Conservation (phyloP, 2,113 vertebrate genomes). For the Noctilio leporinus region DNA sequence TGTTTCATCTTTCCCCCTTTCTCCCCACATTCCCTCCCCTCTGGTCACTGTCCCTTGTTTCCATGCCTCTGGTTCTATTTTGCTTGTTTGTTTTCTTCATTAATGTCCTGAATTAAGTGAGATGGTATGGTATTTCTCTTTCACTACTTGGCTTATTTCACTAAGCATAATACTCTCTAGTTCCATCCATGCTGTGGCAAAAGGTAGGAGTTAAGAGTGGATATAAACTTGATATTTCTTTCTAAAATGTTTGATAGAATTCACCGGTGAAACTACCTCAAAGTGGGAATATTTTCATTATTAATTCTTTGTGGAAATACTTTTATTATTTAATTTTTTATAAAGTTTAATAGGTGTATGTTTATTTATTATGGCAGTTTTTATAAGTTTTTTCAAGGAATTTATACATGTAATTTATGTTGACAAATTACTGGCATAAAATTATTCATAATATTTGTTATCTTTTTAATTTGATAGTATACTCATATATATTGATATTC, state of each 20-base stretch:
- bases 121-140: too few relatives aligned
- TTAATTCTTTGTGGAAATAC: neutral
- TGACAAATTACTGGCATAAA: neutral
- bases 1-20: too few relatives aligned
- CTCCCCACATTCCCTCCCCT: too few relatives aligned
- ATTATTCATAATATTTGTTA: neutral
- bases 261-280: neutral
- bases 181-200: too few relatives aligned
- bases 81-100: too few relatives aligned
- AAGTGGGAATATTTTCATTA: neutral
- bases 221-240: neutral
- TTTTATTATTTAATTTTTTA: neutral
- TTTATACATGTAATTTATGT: neutral
- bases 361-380: neutral
- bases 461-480: neutral
- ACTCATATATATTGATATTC: neutral
- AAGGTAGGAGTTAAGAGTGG: too few relatives aligned
- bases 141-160: too few relatives aligned
- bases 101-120: too few relatives aligned
- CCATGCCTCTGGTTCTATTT: too few relatives aligned
- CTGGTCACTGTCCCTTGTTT: too few relatives aligned
- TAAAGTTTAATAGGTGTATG: neutral
- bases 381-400: neutral
- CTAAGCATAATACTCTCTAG: too few relatives aligned
- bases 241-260: neutral